Conservation (phyloP, 2,113 vertebrate species). For the Jacana jacana region DNA sequence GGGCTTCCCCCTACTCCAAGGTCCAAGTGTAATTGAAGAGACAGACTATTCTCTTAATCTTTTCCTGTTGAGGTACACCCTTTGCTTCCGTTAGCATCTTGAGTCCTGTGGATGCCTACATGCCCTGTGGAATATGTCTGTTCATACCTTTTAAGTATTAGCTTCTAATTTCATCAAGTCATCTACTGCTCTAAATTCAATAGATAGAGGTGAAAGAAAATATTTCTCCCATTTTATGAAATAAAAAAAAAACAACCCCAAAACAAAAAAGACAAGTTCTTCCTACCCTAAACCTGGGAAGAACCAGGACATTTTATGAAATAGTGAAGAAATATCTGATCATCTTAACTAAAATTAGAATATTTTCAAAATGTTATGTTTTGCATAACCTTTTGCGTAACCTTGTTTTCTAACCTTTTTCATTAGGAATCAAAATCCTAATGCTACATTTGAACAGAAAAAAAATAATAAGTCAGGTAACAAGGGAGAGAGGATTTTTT, state of each 20-base stretch:
- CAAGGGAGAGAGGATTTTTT: neutral
- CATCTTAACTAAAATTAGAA: neutral
- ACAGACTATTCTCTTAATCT: neutral
- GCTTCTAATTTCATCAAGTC: neutral
- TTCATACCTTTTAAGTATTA: neutral
- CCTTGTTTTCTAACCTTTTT: neutral
- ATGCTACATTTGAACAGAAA: neutral
- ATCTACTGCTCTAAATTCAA: neutral
- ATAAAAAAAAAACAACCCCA: neutral
- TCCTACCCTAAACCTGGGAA: neutral
- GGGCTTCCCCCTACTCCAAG: neutral
- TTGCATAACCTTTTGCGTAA: too few relatives aligned
- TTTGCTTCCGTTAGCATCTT: neutral
- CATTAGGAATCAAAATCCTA: neutral
- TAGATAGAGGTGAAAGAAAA: neutral
- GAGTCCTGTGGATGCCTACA: neutral
- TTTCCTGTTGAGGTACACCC: neutral
- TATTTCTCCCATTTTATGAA: neutral
- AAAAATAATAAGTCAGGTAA: neutral
- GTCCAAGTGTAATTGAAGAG: neutral
- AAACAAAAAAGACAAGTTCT: neutral
- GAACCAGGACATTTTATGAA: neutral
- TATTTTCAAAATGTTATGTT: neutral
- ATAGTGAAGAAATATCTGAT: neutral
- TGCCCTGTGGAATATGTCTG: neutral